Base-by-base conservation (phyloP, 1,140 invertebrate genomes). In the Phenacoccus solenopsis region DNA sequence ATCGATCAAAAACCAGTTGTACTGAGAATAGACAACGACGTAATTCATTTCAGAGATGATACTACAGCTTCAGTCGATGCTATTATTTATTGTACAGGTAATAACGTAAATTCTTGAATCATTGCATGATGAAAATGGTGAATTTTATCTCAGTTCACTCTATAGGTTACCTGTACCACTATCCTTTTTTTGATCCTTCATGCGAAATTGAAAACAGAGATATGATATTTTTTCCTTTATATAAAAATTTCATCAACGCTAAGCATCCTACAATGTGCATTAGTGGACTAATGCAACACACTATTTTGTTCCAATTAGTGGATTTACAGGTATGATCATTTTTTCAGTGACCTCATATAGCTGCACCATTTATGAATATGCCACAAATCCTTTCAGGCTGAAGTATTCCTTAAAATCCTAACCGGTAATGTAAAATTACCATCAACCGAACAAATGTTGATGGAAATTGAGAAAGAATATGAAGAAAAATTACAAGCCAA, bases 281-380 rank as follows among this genome's bases (percentile, higher is more conserved):
- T 69, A 84, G 95, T 72, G 91, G 92, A 1, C 79, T 96, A 16
- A 88, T 88, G 1, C 89, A 85, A 76, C 86, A 86, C 73, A 87
- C 92, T 0, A 87, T 89, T 75, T 90, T 92, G 0, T 93, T 94
- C 75, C 88, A 88, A 38, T 87, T 92, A 81, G 93, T 93, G 77
- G 88, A 96, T 77, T 80, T 90, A 69, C 93, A 96, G 83, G 87
- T 91, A n/a, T n/a, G n/a, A 27, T 69, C 68, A 69, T 69, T 25
- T 70, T 32, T 24, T 56, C 12, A 16, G 67, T 30, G 5, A 56
- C 67, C 59, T 49, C 22, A 72, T 22, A 67, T 49, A 28, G 67
- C 21, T 4, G 30, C 38, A 69, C 56, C 13, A 25, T 21, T 25
- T 21, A 64, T 25, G 32, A 38, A 38, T 38, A 10, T 38, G n/a